phyloP scores from a whole-genome alignment of 2,113 vertebrate species.

The Channa maculata region DNA sequence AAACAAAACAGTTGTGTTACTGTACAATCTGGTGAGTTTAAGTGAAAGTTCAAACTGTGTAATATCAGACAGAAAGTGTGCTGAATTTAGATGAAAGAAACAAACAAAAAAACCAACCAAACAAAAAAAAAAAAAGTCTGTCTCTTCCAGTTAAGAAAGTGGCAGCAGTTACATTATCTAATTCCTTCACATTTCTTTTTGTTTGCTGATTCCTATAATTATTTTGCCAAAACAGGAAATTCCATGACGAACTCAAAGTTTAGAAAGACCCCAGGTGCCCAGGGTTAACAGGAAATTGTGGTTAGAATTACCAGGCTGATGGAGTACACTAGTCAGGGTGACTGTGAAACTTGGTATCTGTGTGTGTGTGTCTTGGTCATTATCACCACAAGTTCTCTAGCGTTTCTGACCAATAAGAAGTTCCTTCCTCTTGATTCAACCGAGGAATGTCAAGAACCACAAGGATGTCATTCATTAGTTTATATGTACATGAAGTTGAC shows the following conservation, averaged over 20 bases:
- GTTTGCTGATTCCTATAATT: conserved; percentile 41
- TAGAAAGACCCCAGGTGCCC: conserved; percentile 54
- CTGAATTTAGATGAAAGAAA: conserved; percentile 6
- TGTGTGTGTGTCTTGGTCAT: conserved; percentile 31
- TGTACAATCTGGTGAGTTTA: not conserved
- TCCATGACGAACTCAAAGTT: conserved; percentile 12
- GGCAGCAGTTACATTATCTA: conserved; percentile 8
- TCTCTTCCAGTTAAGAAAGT: conserved; percentile 2
- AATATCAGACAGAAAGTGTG: not conserved
- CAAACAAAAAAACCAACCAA: not conserved
- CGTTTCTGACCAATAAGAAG: conserved; percentile 29
- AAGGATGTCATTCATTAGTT: conserved; percentile 21
- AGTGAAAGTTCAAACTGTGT: conserved; percentile 22
- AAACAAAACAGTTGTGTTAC: conserved; percentile 41
- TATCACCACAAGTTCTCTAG: conserved; percentile 45
- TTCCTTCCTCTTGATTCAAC: conserved; percentile 36
- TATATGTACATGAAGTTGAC: not conserved
- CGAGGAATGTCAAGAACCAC: conserved; percentile 40
- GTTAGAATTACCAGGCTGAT: conserved; percentile 56
- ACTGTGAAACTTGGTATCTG: conserved; percentile 56
- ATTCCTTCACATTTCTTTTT: conserved; percentile 32
- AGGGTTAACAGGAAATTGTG: conserved; percentile 50
- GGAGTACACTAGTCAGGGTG: conserved; percentile 52
- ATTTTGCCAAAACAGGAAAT: conserved; percentile 54
- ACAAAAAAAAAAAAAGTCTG: conserved; percentile 5